phyloP scores from a whole-genome alignment of 2,113 vertebrate genomes.

The Pycnonotus jocosus region DNA sequence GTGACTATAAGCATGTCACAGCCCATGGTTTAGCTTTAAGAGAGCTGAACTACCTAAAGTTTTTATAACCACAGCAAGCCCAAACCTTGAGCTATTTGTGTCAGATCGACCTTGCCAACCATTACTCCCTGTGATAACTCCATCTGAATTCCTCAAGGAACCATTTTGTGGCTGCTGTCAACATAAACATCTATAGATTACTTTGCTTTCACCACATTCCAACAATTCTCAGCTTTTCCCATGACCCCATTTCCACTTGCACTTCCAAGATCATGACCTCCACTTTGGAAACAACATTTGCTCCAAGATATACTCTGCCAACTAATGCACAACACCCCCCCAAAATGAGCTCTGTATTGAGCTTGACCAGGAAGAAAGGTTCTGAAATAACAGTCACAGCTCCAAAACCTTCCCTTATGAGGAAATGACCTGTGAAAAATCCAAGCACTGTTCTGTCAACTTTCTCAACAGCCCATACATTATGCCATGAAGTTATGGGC shows the following conservation, averaged over 20 bases:
- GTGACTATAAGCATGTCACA: neutral
- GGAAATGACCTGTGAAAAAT: neutral
- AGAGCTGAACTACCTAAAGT: neutral
- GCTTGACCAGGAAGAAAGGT: neutral
- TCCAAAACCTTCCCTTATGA: neutral
- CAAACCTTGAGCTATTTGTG: neutral
- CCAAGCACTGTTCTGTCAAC: neutral
- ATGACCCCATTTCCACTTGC: constrained; percentile 38
- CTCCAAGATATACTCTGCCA: neutral
- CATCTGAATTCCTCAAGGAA: neutral
- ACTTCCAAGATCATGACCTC: constrained; percentile 41
- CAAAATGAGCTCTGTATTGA: neutral
- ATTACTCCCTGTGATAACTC: neutral
- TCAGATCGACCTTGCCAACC: neutral
- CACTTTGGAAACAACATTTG: constrained; percentile 5
- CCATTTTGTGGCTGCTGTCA: constrained; percentile 5
- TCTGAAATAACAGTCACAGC: neutral
- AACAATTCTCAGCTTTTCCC: constrained; percentile 31
- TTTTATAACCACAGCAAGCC: neutral
- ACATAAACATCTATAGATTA: neutral
- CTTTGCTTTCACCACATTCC: constrained; percentile 5
- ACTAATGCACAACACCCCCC: neutral
- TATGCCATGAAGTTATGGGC: neutral
- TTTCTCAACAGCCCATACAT: constrained; percentile 2
- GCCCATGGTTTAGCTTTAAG: neutral